phyloP scores from a whole-genome alignment of 2,113 vertebrate species.

The Nipponia nippon region DNA sequence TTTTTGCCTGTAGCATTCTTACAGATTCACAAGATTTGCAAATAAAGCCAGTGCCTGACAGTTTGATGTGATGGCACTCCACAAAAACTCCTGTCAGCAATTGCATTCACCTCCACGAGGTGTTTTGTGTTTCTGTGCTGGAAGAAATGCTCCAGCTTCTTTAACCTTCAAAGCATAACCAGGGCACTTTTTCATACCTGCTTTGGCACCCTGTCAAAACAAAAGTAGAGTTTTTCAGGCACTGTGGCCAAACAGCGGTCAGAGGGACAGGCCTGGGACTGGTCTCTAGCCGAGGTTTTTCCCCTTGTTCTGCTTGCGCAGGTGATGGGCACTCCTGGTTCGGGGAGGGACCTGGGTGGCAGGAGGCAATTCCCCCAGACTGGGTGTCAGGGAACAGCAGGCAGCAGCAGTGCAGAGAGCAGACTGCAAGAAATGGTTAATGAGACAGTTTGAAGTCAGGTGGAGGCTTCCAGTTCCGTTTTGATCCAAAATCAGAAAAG shows the following conservation, averaged over 20 bases:
- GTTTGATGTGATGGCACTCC: rapidly evolving
- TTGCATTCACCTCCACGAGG: rapidly evolving
- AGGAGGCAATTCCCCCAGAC: background rate
- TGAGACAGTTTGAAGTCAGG: background rate
- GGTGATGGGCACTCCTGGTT: background rate
- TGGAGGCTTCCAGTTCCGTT: background rate
- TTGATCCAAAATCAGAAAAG: background rate
- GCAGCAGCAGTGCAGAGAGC: background rate
- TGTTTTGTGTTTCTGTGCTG: background rate
- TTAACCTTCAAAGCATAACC: background rate
- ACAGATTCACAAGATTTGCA: background rate
- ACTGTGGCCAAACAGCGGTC: background rate
- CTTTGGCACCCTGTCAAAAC: background rate
- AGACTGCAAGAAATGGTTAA: background rate
- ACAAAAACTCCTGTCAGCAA: background rate
- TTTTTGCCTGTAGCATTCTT: background rate
- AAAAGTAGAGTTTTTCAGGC: background rate
- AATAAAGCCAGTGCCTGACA: background rate
- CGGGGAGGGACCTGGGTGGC: background rate
- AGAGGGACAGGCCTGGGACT: background rate
- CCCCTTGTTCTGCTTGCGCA: background rate
- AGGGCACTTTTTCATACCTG: rapidly evolving
- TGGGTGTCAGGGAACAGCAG: background rate
- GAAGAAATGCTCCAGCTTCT: background rate
- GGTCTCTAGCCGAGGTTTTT: background rate